Evolutionary conservation across 2,797 vertebrate genomes (phyloP).

Genomic region (Anguilla marmorata): DNA sequence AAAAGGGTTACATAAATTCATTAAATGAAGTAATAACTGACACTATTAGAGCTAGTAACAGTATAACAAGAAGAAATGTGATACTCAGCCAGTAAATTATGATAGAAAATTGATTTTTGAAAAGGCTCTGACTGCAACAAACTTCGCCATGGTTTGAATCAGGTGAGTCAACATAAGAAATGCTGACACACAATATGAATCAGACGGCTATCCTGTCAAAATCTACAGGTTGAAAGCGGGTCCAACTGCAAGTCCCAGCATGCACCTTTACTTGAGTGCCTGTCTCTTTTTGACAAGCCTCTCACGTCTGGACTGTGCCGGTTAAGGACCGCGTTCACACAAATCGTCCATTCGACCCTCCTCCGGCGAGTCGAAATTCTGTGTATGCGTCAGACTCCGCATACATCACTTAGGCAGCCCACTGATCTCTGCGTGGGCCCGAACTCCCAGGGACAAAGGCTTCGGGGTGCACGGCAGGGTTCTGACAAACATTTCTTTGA

Average conservation of each 20-base stretch:
- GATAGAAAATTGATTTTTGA: background rate
- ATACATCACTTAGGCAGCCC: background rate
- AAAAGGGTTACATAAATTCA: background rate
- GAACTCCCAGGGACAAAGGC: background rate
- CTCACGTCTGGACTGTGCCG: background rate
- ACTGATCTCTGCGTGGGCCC: background rate
- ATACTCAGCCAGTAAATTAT: background rate
- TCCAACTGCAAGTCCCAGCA: background rate
- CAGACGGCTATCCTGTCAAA: background rate
- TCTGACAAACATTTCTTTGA: constrained; percentile 7
- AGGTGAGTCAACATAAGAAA: background rate
- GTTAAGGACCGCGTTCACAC: background rate
- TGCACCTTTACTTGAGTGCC: background rate
- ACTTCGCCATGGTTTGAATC: background rate
- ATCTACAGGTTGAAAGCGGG: background rate
- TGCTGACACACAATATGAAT: background rate
- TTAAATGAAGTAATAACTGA: background rate
- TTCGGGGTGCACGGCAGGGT: background rate
- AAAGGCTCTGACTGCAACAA: background rate
- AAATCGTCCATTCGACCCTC: background rate
- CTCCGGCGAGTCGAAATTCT: background rate
- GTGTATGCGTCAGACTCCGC: background rate
- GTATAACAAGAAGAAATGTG: background rate
- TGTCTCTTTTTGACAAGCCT: background rate
- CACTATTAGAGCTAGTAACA: background rate